Conservation (phyloP, 1,140 invertebrate genomes). For the Drosophila lacteicornis region DNA sequence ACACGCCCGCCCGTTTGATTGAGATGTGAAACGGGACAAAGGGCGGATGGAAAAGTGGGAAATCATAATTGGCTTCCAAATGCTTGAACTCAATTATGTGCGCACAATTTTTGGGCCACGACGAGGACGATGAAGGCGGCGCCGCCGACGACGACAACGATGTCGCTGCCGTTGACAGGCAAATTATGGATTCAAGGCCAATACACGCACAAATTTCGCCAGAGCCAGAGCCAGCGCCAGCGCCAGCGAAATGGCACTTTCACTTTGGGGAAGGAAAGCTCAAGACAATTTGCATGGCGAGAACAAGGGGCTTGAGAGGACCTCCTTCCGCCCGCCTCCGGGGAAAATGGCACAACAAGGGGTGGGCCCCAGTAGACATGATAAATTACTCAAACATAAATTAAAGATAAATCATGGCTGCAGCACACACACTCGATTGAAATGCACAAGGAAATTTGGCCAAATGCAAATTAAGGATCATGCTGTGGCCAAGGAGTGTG, state of each 20-base stretch:
- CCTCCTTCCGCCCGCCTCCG: not conserved
- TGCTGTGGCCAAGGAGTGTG: slow-evolving; percentile 4
- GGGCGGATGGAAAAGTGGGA: slow-evolving; percentile 56
- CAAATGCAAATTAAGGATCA: slow-evolving; percentile 32
- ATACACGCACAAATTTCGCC: slow-evolving; percentile 38
- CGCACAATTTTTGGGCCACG: slow-evolving; percentile 66
- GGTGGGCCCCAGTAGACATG: slow-evolving; percentile 52
- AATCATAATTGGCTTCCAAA: slow-evolving; percentile 83
- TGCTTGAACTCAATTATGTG: slow-evolving; percentile 83
- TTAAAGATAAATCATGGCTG: slow-evolving; percentile 74
- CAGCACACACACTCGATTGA: slow-evolving; percentile 38
- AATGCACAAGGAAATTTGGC: slow-evolving; percentile 51
- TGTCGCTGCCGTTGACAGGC: slow-evolving; percentile 73
- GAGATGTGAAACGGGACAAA: slow-evolving; percentile 59
- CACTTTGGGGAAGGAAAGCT: slow-evolving; percentile 66
- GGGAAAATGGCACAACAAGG: slow-evolving; percentile 14
- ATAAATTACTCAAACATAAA: slow-evolving; percentile 79
- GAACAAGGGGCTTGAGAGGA: slow-evolving; percentile 17
- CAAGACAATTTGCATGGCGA: slow-evolving; percentile 76
- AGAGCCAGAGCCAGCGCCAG: slow-evolving; percentile 7
- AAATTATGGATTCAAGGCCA: slow-evolving; percentile 82
- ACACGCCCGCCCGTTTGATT: slow-evolving; percentile 57
- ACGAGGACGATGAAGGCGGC: not conserved
- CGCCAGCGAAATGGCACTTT: slow-evolving; percentile 69
- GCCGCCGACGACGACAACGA: slow-evolving; percentile 7